Evolutionary conservation across 1,140 invertebrate genomes (phyloP), one percentile per base, ranked within the genome.

Genomic region (Anoplophora glabripennis): DNA sequence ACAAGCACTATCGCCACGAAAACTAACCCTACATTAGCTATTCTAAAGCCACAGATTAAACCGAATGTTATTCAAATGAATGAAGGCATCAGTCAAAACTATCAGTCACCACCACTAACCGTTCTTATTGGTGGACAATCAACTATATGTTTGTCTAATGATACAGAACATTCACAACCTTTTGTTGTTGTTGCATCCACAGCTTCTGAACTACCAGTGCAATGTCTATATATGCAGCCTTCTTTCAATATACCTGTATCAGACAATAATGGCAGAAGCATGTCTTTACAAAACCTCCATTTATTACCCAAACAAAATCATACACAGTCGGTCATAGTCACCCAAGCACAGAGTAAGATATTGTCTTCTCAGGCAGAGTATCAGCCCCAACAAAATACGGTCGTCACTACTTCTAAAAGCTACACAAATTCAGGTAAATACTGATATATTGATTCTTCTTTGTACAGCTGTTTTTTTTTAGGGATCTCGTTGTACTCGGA

Each of bases 301-400:
- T 37, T 70, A 11, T 51, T 67, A 38, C 56, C 72, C 15, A 67
- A 72, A 53, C 57, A 73, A 61, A 45, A 68, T 15, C 52, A 63
- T 53, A 53, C 76, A 69, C 78, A 75, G 54, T 77, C 78, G 18
- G 78, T 80, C 34, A 80, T 80, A 37, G 78, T 80, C 8, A 79
- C 75, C 28, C 78, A 80, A 60, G 72, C 70, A 67, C 65, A 75
- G 68, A 72, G 64, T 60, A 70, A 72, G 73, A 55, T 53, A 7
- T 28, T 28, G 11, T 54, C 52, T 33, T 52, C 49, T 37, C 52
- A 54, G 34, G 38, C 21, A 28, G 52, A 54, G 15, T 54, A 54
- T 44, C 49, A 52, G 12, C n/a, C 34, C 2, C 28, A 21, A 14
- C 40, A 54, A n/a, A 44, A 44, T 44, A 54, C 38, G 12, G 52